Base-by-base conservation (phyloP, 2,888 invertebrate species). In the Elmis aenea region DNA sequence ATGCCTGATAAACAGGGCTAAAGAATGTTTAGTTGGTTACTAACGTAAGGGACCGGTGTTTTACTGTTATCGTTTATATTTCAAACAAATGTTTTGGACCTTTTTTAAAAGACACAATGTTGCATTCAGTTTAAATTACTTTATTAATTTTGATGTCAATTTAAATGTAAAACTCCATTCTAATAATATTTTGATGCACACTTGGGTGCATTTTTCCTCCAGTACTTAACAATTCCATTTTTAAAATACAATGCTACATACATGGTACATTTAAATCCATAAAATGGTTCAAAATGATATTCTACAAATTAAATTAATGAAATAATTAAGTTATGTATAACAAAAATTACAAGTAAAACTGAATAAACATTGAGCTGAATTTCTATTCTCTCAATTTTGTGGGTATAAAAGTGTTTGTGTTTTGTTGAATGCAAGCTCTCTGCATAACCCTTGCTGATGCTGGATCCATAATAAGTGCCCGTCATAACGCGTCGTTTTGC, bases 181-280 rank as follows among this genome's bases (percentile, higher is more conserved):
- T 16, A 14, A 13, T 26, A 13, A 12, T n/a, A 37, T 12, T 13
- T 26, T 40, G 26, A 32, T 42, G 63, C 74, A 72, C 71, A 81
- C 83, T 85, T 79, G 0, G 86, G 84, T 0, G 85, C 83, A 53
- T 81, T 83, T 60, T 79, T 82, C 28, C 94, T 78, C 95, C 95
- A 95, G 59, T 91, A 92, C 38, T 83, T 80, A 52, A 93, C 93
- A 2, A 95, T 81, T 2, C 94, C 94, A 71, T 93, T 95, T 66
- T 96, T 96, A 56, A 94, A 83, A 65, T 85, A 94, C 58, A 95
- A 77, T 15, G 89, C 85, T 9, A 94, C 92, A 65, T 79, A 87
- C 91, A 93, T 50, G 95, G 76, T 1, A 92, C 85, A 68, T 90
- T 89, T 8, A 84, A 72, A 59, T 87, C 85, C 48, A 89, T 73